Conservation (phyloP, 2,888 invertebrate genomes). For the Phlogophora meticulosa region DNA sequence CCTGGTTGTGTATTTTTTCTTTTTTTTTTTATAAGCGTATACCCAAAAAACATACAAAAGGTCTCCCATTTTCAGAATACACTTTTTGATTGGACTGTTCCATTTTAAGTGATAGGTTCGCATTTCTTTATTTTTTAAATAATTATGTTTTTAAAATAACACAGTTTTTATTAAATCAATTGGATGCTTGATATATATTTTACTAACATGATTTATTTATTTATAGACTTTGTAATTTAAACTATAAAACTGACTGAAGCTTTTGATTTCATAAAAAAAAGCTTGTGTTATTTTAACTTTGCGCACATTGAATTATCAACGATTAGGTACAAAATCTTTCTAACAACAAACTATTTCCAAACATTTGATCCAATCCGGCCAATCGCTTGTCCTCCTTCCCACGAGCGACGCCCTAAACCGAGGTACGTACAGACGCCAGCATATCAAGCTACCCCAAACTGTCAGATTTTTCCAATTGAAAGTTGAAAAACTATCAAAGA, state of each 20-base stretch:
- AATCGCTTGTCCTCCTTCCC: too few species aligned
- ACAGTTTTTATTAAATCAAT: too few species aligned
- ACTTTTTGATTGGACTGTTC: neutral
- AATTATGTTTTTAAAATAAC: neutral
- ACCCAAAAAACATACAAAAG: neutral
- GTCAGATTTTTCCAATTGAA: too few species aligned
- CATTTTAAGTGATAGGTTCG: neutral
- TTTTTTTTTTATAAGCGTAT: neutral
- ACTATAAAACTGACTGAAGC: neutral
- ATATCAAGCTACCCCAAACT: too few species aligned
- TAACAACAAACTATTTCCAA: neutral
- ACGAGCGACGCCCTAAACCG: too few species aligned
- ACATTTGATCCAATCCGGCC: neutral
- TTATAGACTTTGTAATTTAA: too few species aligned
- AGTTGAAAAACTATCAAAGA: too few species aligned
- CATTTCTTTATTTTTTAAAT: neutral
- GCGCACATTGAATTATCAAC: neutral
- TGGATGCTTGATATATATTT: neutral
- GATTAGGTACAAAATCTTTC: too few species aligned
- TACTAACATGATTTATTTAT: neutral
- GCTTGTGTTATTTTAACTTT: neutral
- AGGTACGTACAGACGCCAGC: too few species aligned
- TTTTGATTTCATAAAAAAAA: neutral
- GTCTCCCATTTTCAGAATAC: neutral
- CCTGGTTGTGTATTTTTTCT: conserved; percentile 26